Evolutionary conservation across 2,797 vertebrate genomes (phyloP).

Genomic region (Acridotheres tristis): DNA sequence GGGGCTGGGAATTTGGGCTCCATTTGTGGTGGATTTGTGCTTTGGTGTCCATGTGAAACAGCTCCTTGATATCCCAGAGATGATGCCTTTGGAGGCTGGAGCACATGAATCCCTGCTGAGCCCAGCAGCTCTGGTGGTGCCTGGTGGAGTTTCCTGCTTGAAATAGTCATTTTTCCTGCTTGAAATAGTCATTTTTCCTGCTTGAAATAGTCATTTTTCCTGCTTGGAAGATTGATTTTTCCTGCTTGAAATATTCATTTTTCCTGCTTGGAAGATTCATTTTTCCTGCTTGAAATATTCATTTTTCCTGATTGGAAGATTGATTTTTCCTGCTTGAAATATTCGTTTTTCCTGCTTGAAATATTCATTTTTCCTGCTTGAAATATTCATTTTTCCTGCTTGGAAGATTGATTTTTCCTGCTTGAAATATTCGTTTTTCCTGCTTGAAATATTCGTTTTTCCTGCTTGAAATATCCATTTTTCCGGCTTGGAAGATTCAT

Average conservation of each 20-base stretch:
- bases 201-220: background rate
- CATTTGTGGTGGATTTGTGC: rapidly evolving
- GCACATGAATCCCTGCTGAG: rapidly evolving
- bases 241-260: background rate
- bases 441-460: too few relatives aligned
- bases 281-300: background rate
- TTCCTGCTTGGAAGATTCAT: too few relatives aligned
- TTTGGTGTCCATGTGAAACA: background rate
- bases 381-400: background rate
- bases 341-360: background rate
- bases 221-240: background rate
- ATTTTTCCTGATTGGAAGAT: background rate
- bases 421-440: background rate
- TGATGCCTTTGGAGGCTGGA: background rate
- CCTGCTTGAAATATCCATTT: too few relatives aligned
- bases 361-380: background rate
- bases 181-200: background rate
- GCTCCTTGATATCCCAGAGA: background rate
- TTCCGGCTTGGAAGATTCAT: background rate
- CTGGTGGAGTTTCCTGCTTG: background rate
- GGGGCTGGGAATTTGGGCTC: background rate
- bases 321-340: background rate
- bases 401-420: background rate
- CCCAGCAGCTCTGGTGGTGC: background rate
- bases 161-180: background rate